Percentiles rank a stretch among this genome's conserved stretches.
Conservation (phyloP, 2,888 invertebrate species). For the Junonia oenone region DNA sequence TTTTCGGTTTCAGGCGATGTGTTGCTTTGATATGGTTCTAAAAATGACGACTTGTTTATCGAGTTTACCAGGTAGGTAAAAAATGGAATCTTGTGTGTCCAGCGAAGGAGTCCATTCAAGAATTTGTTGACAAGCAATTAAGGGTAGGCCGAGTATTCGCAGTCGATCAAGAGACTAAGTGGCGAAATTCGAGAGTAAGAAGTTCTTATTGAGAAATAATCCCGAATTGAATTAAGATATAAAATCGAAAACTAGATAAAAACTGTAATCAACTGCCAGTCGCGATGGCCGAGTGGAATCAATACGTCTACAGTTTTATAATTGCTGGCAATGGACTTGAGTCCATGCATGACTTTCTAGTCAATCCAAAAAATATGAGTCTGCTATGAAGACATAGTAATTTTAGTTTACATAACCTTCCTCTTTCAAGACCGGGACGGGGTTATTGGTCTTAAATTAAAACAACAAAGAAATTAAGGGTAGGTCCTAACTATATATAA, state of each 20-base stretch:
- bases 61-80: constrained; percentile 55
- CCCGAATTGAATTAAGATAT: background rate
- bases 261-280: background rate
- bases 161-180: constrained; percentile 37
- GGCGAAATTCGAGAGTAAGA: constrained; percentile 36
- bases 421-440: too few species aligned
- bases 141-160: constrained; percentile 43
- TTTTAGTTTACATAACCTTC: too few species aligned
- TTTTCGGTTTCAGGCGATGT: background rate
- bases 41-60: constrained; percentile 58
- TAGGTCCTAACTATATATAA: too few species aligned
- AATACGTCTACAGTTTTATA: too few species aligned
- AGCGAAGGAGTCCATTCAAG: constrained; percentile 61
- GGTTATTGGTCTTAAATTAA: too few species aligned
- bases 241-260: background rate
- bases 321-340: too few species aligned
- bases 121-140: constrained; percentile 74
- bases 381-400: too few species aligned
- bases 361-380: too few species aligned
- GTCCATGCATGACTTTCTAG: too few species aligned
- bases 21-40: constrained; percentile 36
- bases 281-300: too few species aligned
- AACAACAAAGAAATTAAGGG: too few species aligned
- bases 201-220: constrained; percentile 25
- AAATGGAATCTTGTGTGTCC: constrained; percentile 57